Conservation (phyloP, 2,888 invertebrate species). For the Cheilosia soror region DNA sequence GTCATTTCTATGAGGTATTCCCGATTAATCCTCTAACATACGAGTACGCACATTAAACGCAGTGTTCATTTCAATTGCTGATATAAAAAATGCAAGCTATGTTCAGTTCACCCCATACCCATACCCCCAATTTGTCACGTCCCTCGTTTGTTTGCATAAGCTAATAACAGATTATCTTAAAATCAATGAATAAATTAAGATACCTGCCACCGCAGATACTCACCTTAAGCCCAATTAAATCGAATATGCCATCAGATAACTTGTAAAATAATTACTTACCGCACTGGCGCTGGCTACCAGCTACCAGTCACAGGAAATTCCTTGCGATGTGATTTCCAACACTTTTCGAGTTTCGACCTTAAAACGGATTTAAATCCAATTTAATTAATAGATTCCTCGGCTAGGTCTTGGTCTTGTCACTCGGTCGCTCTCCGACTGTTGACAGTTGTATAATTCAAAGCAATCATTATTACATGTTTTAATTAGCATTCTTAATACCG, state of each 20-base stretch:
- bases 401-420: slow-evolving; percentile 38
- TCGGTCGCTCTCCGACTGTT: slow-evolving; percentile 16
- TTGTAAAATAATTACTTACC: slow-evolving; percentile 13
- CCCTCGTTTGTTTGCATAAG: slow-evolving; percentile 29
- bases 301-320: slow-evolving; percentile 30
- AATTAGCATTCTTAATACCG: slow-evolving; percentile 42
- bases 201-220: background rate
- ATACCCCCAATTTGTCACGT: slow-evolving; percentile 32
- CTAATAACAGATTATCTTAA: slow-evolving; percentile 31
- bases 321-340: slow-evolving; percentile 13
- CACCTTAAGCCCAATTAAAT: slow-evolving; percentile 33
- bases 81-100: background rate
- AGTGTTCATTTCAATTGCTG: background rate
- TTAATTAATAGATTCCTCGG: slow-evolving; percentile 41
- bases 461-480: slow-evolving; percentile 51
- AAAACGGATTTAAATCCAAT: slow-evolving; percentile 54
- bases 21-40: too few species aligned
- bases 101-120: background rate
- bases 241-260: slow-evolving; percentile 34
- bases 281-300: too few species aligned
- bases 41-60: background rate
- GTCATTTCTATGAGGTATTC: too few species aligned
- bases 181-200: slow-evolving; percentile 50
- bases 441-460: slow-evolving; percentile 53
- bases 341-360: slow-evolving; percentile 39